Conservation (phyloP, 1,140 invertebrate species). For the Maniola jurtina region DNA sequence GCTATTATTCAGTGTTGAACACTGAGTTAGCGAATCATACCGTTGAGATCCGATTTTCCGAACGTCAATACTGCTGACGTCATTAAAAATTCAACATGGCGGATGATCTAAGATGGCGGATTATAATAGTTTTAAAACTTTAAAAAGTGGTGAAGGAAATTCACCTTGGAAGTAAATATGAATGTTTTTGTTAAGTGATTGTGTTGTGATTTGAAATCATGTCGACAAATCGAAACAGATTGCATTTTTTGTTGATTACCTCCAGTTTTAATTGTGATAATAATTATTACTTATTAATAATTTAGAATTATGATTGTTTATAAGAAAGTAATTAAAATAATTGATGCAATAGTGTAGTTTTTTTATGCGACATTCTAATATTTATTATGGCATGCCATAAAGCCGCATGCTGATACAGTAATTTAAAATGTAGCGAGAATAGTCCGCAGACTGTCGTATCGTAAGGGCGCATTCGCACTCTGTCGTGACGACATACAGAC, state of each 20-base stretch:
- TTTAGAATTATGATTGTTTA: neutral
- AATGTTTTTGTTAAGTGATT: neutral
- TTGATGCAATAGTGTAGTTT: neutral
- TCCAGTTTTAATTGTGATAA: conserved; percentile 1
- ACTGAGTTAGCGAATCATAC: too few relatives aligned
- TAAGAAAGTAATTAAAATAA: neutral
- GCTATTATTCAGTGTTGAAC: too few relatives aligned
- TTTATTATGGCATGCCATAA: too few relatives aligned
- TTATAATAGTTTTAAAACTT: neutral
- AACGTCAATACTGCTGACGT: too few relatives aligned
- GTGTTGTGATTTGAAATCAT: neutral
- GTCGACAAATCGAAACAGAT: neutral
- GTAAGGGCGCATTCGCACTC: too few relatives aligned
- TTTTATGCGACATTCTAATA: neutral
- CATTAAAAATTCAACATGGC: too few relatives aligned
- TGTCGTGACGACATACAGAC: too few relatives aligned
- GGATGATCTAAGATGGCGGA: too few relatives aligned
- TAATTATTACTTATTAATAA: neutral
- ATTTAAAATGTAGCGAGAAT: too few relatives aligned
- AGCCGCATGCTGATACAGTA: too few relatives aligned
- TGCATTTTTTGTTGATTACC: conserved; percentile 9
- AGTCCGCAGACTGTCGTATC: too few relatives aligned
- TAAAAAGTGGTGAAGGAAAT: neutral
- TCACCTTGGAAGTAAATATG: neutral
- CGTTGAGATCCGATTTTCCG: too few relatives aligned